These are phyloP conservation scores for Cyphomyrus plagiostoma DNA, from an alignment of 2,113 vertebrate genomes.

Conservation along the genomic window DNA sequence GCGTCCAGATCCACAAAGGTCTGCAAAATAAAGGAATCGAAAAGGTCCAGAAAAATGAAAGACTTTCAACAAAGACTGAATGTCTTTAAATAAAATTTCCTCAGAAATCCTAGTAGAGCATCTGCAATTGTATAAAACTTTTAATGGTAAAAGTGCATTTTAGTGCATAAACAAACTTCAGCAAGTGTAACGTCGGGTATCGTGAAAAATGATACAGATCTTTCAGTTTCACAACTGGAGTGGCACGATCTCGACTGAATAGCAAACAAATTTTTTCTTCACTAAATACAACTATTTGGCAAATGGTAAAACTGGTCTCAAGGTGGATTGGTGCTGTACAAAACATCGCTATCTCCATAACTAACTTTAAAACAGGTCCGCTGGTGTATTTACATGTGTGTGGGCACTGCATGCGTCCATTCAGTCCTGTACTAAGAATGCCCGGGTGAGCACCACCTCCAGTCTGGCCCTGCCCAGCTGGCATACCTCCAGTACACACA, in stretches of 20 bases:
- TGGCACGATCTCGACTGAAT: neutral
- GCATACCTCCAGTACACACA: conserved; percentile 62
- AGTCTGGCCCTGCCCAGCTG: conserved; percentile 48
- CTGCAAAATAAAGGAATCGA: neutral
- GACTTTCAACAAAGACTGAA: neutral
- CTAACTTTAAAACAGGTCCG: neutral
- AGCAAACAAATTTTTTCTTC: neutral
- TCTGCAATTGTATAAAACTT: neutral
- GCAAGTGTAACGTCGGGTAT: neutral
- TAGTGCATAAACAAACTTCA: neutral
- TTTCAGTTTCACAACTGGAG: neutral
- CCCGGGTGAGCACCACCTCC: conserved; percentile 55
- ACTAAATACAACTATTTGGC: neutral
- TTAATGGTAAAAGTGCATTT: neutral
- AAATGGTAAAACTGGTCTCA: neutral
- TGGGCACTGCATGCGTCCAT: neutral
- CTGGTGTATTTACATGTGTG: neutral
- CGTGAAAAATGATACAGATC: neutral
- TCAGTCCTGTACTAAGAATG: conserved; percentile 39
- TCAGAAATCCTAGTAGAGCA: neutral
- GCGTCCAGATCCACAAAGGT: neutral
- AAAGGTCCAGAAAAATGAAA: neutral
- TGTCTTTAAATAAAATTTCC: neutral
- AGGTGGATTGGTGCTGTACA: neutral
- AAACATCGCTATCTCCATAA: neutral